These are phyloP conservation scores for Helicolenus hilgendorfi DNA, from an alignment of 2,797 vertebrate species.

Conservation along the genomic window DNA sequence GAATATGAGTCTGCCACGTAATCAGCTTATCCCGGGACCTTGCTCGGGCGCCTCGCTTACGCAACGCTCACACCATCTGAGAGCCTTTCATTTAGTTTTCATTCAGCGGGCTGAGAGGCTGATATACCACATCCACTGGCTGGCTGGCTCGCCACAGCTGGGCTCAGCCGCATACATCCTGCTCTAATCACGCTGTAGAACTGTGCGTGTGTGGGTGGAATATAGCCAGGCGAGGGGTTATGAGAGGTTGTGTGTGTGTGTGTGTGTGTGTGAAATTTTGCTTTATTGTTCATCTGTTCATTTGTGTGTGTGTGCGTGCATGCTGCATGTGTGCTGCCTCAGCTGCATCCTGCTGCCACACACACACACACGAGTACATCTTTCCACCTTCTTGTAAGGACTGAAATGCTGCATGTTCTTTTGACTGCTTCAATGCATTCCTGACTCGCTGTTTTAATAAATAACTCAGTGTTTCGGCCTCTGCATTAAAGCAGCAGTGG, in stretches of 20 bases:
- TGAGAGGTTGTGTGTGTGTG: constrained; percentile 14
- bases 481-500: not conserved
- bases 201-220: constrained; percentile 29
- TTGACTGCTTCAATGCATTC: not conserved
- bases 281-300: not conserved
- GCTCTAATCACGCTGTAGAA: constrained; percentile 54
- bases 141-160: constrained; percentile 58
- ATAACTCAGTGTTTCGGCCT: not conserved
- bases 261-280: not conserved
- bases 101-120: constrained; percentile 58
- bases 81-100: constrained; percentile 78
- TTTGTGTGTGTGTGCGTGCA: not conserved
- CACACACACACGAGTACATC: not conserved
- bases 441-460: constrained; percentile 7
- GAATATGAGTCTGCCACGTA: constrained; percentile 77
- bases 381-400: constrained; percentile 1
- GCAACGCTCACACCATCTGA: constrained; percentile 74
- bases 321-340: not conserved
- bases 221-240: constrained; percentile 36
- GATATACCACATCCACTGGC: constrained; percentile 67
- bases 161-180: constrained; percentile 60
- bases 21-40: constrained; percentile 79
- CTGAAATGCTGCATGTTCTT: not conserved
- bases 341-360: not conserved
- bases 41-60: constrained; percentile 57